A percentile compares a stretch with the other conserved stretches of the same genome.
These are phyloP conservation scores for Drosophila recens DNA, from an alignment of 2,888 invertebrate species.

Conservation along the genomic window DNA sequence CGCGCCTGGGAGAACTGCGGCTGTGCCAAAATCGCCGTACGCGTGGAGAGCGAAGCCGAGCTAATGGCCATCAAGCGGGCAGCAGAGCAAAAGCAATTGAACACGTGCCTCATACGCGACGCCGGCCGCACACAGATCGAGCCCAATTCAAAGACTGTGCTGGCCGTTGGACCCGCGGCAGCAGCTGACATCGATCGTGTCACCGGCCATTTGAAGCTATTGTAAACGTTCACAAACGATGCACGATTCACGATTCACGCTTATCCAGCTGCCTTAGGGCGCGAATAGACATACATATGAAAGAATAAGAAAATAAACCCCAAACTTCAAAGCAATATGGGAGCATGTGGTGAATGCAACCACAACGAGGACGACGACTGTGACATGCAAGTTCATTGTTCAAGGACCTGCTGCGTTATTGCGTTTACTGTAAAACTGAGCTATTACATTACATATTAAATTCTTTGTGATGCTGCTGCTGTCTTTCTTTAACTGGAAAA, in stretches of 20 bases:
- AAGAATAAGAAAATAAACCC: not conserved
- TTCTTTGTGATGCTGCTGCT: slow-evolving; percentile 41
- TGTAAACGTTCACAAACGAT: slow-evolving; percentile 84
- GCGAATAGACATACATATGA: slow-evolving; percentile 19
- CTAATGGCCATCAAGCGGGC: slow-evolving; percentile 89
- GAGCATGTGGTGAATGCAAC: slow-evolving; percentile 30
- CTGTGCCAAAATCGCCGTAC: slow-evolving; percentile 95
- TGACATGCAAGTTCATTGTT: slow-evolving; percentile 55
- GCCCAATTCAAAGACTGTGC: slow-evolving; percentile 94
- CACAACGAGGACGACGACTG: slow-evolving; percentile 61
- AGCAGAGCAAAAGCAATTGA: slow-evolving; percentile 90
- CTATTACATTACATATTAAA: slow-evolving; percentile 66
- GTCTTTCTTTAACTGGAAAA: slow-evolving; percentile 33
- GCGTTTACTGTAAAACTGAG: slow-evolving; percentile 60
- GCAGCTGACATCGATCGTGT: slow-evolving; percentile 91
- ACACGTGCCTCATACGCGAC: slow-evolving; percentile 92
- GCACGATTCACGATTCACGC: slow-evolving; percentile 5
- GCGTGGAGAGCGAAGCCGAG: slow-evolving; percentile 91
- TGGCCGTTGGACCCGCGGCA: slow-evolving; percentile 97
- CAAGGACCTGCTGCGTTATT: slow-evolving; percentile 45
- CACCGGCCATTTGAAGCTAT: slow-evolving; percentile 94
- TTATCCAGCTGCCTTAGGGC: slow-evolving; percentile 2
- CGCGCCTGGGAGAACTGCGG: slow-evolving; percentile 88
- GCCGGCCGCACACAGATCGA: slow-evolving; percentile 97
- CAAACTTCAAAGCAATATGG: slow-evolving; percentile 55